Evolutionary conservation across 1,140 invertebrate genomes (phyloP).

Genomic region (Drosophila nigrodunni): DNA sequence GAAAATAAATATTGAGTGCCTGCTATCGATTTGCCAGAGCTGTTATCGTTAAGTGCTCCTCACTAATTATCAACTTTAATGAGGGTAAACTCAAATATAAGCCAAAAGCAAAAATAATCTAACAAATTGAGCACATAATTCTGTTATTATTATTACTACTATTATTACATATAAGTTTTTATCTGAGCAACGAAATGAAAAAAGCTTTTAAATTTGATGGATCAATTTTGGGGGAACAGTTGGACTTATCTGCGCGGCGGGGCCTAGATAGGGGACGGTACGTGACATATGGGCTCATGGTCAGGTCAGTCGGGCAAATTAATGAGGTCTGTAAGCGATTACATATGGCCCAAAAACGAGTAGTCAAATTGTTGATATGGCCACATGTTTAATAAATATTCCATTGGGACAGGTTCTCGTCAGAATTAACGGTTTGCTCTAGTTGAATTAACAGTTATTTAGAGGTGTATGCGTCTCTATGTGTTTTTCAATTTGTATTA

Average conservation of each 20-base stretch:
- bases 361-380: neutral
- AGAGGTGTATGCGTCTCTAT: conserved; percentile 27
- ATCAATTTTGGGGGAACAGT: conserved; percentile 47
- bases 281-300: conserved; percentile 66
- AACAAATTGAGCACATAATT: neutral
- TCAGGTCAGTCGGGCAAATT: conserved; percentile 22
- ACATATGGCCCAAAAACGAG: conserved; percentile 30
- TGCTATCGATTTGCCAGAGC: neutral
- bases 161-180: conserved; percentile 25
- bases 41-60: no score
- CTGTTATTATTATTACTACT: neutral
- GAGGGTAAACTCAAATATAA: neutral
- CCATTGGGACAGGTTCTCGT: conserved; percentile 58
- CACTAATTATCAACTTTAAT: neutral
- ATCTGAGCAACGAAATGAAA: conserved; percentile 42
- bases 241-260: conserved; percentile 47
- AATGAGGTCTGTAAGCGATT: conserved; percentile 13
- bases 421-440: neutral
- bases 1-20: neutral
- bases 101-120: no score
- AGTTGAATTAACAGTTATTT: conserved; percentile 17
- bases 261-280: neutral
- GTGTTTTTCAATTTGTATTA: conserved; percentile 47
- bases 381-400: conserved; percentile 61
- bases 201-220: conserved; percentile 74